Evolutionary conservation across 1,140 invertebrate species (phyloP), one percentile per base, ranked within the genome.

Genomic region (Aricia agestis): DNA sequence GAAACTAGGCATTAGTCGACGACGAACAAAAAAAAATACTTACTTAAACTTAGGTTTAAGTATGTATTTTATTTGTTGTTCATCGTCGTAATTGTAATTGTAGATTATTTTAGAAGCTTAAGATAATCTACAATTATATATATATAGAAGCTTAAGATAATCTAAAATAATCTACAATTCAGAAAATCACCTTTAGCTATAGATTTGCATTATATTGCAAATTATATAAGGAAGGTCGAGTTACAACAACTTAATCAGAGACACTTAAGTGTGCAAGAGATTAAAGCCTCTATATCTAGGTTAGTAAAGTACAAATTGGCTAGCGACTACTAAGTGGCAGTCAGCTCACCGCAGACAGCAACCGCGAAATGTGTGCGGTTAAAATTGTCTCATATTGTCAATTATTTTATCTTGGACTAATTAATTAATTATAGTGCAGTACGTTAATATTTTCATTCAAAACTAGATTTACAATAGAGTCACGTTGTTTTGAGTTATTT

Each of bases 361-460:
- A 63, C 59, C 59, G 59, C 59, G 18, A 25, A 19, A 63, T 63
- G 59, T 19, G 59, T 63, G 59, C 59, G 59, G 59, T 19, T 63
- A 63, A 63, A 63, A 63, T 52, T 63, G 59, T 63, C 59, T 19
- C 18, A 63, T 63, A 63, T 31, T 63, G 59, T 31, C 9, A 11
- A 63, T 63, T 19, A 17, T 63, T 63, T 63, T 63, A 63, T 19
- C 19, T 63, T 63, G 10, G 10, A 63, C 19, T 63, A 63, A 63
- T 63, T 19, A 59, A 59, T 59, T 18, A 52, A 52, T 52, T 52
- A 52, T 10, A 52, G 45, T 52, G 13, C 7, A 13, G 13, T 52
- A 15, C 13, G 6, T 42, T 2, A 11, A 42, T 6, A 52, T 15
- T 52, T 52, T 13, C 45, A 52, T 52, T 52, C 45, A 52, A 52